These are phyloP conservation scores for Micrasema minimum DNA, from an alignment of 1,140 invertebrate genomes.

Conservation along the genomic window DNA sequence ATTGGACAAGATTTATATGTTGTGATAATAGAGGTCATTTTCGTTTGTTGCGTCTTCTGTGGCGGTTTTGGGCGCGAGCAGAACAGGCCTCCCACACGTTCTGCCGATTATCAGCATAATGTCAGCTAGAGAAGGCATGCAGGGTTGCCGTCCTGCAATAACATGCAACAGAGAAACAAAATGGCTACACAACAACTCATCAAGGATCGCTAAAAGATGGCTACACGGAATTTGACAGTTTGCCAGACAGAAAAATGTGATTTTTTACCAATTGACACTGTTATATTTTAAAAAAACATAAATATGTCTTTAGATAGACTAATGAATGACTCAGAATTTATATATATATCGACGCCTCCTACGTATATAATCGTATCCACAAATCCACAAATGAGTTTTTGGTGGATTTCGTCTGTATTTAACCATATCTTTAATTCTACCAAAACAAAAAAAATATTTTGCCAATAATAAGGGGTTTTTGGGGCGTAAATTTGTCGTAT, in stretches of 20 bases:
- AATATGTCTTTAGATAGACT: too few relatives aligned
- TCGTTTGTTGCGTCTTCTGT: constrained; percentile 15
- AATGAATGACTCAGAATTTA: too few relatives aligned
- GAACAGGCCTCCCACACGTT: constrained; percentile 45
- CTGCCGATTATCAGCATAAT: constrained; percentile 52
- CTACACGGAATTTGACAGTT: constrained; percentile 9
- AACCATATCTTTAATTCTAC: too few relatives aligned
- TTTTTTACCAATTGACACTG: too few relatives aligned
- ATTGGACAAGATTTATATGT: constrained; percentile 5
- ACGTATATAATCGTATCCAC: too few relatives aligned
- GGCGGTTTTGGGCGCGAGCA: constrained; percentile 12
- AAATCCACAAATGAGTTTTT: too few relatives aligned
- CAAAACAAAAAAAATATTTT: too few relatives aligned
- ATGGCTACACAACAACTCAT: constrained; percentile 41
- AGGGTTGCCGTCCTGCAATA: constrained; percentile 56
- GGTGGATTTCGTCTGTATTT: too few relatives aligned
- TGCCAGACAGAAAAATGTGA: neutral
- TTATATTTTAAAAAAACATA: too few relatives aligned
- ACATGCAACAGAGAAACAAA: constrained; percentile 58
- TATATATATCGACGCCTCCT: too few relatives aligned
- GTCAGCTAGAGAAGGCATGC: constrained; percentile 60
- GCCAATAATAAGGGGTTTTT: too few relatives aligned
- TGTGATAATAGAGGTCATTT: constrained; percentile 5
- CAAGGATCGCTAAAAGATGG: constrained; percentile 1
- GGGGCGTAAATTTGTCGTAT: too few relatives aligned